Conservation (phyloP, 1,140 invertebrate genomes). For the Zaprionus taronus region DNA sequence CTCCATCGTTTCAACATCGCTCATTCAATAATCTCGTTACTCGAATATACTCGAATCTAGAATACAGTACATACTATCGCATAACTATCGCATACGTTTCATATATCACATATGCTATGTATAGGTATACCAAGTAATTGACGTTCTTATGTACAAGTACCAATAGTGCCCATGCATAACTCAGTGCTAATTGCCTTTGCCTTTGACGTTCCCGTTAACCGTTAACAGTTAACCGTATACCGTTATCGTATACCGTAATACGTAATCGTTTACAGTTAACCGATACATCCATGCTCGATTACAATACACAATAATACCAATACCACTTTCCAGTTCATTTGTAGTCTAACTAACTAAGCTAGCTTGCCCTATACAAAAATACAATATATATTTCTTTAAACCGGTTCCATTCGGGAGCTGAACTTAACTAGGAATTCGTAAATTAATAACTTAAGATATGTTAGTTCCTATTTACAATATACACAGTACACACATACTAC, state of each 20-base stretch:
- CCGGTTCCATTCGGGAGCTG: constrained; percentile 25
- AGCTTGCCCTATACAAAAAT: constrained; percentile 14
- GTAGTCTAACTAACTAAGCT: constrained; percentile 33
- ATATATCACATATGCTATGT: constrained; percentile 34
- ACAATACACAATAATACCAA: constrained; percentile 5
- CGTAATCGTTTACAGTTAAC: constrained; percentile 6
- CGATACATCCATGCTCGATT: constrained; percentile 13
- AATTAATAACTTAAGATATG: constrained; percentile 9
- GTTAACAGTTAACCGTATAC: constrained; percentile 22
- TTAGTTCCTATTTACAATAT: constrained; percentile 15
- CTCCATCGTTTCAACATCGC: constrained; percentile 26
- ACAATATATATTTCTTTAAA: constrained; percentile 5
- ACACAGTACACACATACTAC: constrained; percentile 22
- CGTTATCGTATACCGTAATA: constrained; percentile 16
- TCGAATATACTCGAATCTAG: constrained; percentile 7
- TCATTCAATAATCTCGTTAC: constrained; percentile 4
- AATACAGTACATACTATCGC: constrained; percentile 21
- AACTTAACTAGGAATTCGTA: constrained; percentile 13
- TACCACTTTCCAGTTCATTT: constrained; percentile 29
- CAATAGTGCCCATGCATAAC: constrained; percentile 14
- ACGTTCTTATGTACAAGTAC: constrained; percentile 38
- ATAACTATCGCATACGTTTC: constrained; percentile 39
- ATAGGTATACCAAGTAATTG: constrained; percentile 53
- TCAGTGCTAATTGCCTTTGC: constrained; percentile 18
- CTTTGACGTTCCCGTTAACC: constrained; percentile 33